Evolutionary conservation across 2,113 vertebrate genomes (phyloP).

Genomic region (Pteruthius melanotis): DNA sequence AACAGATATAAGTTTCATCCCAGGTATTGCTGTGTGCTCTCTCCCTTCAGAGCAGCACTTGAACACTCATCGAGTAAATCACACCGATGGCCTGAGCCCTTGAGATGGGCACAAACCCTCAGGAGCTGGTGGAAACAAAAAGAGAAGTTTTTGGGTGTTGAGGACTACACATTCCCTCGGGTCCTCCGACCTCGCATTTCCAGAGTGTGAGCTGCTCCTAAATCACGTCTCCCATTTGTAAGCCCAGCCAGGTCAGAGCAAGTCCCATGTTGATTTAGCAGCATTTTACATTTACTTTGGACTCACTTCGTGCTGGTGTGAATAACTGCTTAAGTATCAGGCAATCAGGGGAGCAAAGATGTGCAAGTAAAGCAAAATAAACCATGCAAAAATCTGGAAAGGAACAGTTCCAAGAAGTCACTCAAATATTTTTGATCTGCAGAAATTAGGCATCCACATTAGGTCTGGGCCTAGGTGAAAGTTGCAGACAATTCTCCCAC

Average conservation of each 20-base stretch:
- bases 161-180: not conserved
- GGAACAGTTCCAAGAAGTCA: not conserved
- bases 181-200: not conserved
- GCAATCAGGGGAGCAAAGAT: constrained; percentile 1
- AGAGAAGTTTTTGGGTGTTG: not conserved
- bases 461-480: not conserved
- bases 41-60: not conserved
- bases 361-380: constrained; percentile 15
- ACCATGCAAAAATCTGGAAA: not conserved
- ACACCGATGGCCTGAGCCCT: rapidly evolving
- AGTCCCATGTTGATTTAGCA: not conserved
- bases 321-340: not conserved
- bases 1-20: not conserved
- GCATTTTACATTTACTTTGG: constrained; percentile 47
- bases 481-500: not conserved
- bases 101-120: not conserved
- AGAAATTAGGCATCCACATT: not conserved
- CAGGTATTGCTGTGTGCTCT: rapidly evolving
- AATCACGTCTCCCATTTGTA: not conserved
- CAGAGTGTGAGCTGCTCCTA: not conserved
- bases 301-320: not conserved
- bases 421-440: not conserved
- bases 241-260: constrained; percentile 19
- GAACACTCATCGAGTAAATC: rapidly evolving
- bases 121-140: not conserved